A percentile compares a stretch with the other conserved stretches of the same genome.
These are phyloP conservation scores for Emydocephalus ijimae DNA, from an alignment of 2,113 vertebrate species.

Conservation along the genomic window DNA sequence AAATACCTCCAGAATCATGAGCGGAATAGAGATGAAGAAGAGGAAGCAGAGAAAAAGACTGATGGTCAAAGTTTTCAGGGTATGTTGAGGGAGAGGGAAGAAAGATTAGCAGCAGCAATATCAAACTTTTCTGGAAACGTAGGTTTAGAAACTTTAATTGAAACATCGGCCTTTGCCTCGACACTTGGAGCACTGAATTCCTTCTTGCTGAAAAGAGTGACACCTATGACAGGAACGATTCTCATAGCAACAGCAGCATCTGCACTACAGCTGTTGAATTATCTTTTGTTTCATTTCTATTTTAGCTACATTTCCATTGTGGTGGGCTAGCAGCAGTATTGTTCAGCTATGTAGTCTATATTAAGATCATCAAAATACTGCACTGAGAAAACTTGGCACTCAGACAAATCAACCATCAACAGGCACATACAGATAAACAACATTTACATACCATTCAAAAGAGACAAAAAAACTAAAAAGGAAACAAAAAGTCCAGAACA, in stretches of 20 bases:
- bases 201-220: background rate
- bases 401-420: background rate
- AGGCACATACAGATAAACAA: background rate
- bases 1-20: conserved; percentile 19
- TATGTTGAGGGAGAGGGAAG: conserved; percentile 23
- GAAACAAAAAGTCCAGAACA: background rate
- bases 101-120: conserved; percentile 30
- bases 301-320: background rate
- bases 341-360: too few species aligned
- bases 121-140: conserved; percentile 38
- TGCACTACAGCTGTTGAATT: background rate
- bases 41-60: conserved; percentile 34
- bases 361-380: background rate
- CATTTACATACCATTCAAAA: background rate
- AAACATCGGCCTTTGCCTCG: conserved; percentile 35
- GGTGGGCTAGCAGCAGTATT: background rate
- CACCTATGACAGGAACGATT: conserved; percentile 28
- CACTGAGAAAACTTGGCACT: background rate
- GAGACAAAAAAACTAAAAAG: background rate
- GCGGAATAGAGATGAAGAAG: conserved; percentile 22
- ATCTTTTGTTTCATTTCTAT: background rate
- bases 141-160: conserved; percentile 49
- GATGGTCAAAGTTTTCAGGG: conserved; percentile 43
- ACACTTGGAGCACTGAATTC: conserved; percentile 28
- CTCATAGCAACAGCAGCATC: conserved; percentile 11